Conservation (phyloP, 2,113 vertebrate species). For the Balaenoptera acutorostrata region DNA sequence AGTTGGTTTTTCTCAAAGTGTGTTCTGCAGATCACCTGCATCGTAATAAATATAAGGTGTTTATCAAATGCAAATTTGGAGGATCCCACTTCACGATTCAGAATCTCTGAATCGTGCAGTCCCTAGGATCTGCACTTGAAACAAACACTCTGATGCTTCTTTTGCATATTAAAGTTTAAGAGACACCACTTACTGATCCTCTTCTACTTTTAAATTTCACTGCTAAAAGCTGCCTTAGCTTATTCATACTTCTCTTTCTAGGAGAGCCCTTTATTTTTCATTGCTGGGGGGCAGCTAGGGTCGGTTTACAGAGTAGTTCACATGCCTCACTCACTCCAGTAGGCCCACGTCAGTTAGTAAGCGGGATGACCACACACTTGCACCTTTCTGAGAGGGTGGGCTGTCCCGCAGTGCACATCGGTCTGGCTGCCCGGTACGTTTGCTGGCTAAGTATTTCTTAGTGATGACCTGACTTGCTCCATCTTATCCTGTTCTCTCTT, state of each 20-base stretch:
- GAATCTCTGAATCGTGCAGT: neutral
- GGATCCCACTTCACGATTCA: neutral
- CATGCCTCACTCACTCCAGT: neutral
- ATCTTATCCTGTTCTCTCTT: neutral
- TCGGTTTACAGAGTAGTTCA: neutral
- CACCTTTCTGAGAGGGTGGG: neutral
- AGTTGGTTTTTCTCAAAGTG: neutral
- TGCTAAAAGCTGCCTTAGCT: neutral
- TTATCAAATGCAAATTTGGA: neutral
- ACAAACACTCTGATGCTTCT: neutral
- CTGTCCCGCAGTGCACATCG: neutral
- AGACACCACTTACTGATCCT: neutral
- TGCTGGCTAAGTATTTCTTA: neutral
- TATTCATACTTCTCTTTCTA: neutral
- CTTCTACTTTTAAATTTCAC: neutral
- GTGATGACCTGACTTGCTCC: neutral
- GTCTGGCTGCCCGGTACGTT: neutral
- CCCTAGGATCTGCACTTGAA: neutral
- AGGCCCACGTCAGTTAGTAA: neutral
- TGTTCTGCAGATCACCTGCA: neutral
- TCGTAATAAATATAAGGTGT: neutral
- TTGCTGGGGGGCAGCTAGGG: neutral
- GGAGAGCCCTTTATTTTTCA: neutral
- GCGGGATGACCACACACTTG: neutral
- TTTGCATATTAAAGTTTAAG: neutral